Conservation (phyloP, 30 jellyfish, hydroid and myxozoan genomes). For the Phacellophora camtschatica region DNA sequence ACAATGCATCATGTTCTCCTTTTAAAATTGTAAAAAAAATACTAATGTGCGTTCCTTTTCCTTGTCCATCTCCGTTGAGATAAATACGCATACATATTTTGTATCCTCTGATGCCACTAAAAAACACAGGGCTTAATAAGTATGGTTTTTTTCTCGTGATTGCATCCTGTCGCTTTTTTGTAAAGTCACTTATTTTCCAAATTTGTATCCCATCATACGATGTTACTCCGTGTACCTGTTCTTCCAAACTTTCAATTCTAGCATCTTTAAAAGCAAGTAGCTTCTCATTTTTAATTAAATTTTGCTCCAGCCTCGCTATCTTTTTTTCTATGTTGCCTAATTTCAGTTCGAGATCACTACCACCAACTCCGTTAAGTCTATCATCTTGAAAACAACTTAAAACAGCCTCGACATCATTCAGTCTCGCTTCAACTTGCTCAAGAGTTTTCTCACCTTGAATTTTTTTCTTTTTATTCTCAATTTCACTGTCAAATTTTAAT, state of each 20-base stretch:
- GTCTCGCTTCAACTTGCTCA: not conserved
- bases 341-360: not conserved
- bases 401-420: slow-evolving; percentile 44
- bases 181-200: slow-evolving; percentile 73
- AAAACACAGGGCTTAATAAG: slow-evolving; percentile 75
- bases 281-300: not conserved
- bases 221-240: slow-evolving; percentile 27
- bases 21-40: slow-evolving; percentile 68
- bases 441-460: not conserved
- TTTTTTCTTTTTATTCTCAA: not conserved
- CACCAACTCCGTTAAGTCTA: not conserved
- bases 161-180: slow-evolving; percentile 63
- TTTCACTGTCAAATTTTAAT: not conserved
- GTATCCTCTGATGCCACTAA: slow-evolving; percentile 72
- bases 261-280: slow-evolving; percentile 34
- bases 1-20: slow-evolving; percentile 80
- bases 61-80: slow-evolving; percentile 91
- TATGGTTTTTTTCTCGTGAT: slow-evolving; percentile 62
- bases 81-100: slow-evolving; percentile 78
- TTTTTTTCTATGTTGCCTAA: not conserved
- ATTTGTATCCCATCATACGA: slow-evolving; percentile 69
- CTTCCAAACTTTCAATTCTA: slow-evolving; percentile 53
- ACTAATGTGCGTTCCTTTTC: slow-evolving; percentile 78
- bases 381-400: slow-evolving; percentile 55
- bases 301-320: not conserved